Percentiles rank a stretch among this genome's conserved stretches.
Evolutionary conservation across 2,797 vertebrate genomes (phyloP).

Genomic region (Heliangelus exortis): DNA sequence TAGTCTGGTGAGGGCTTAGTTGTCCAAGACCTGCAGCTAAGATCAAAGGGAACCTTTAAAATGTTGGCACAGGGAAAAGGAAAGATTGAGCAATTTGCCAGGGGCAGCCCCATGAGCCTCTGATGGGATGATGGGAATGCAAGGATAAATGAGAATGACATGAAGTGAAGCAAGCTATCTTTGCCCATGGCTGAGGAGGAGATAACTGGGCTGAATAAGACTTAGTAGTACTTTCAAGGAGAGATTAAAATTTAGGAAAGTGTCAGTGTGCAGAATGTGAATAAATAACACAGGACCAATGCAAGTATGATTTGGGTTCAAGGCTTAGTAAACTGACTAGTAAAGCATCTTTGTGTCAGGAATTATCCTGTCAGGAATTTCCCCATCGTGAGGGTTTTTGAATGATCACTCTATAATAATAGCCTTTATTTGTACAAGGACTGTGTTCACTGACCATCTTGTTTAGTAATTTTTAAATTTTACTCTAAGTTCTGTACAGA

Average conservation of each 20-base stretch:
- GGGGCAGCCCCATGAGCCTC: background rate
- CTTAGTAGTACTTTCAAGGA: background rate
- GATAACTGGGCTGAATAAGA: background rate
- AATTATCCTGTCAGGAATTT: too few species aligned
- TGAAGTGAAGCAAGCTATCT: background rate
- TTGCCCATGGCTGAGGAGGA: background rate
- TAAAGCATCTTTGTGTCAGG: background rate
- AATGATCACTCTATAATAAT: background rate
- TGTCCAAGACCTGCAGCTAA: background rate
- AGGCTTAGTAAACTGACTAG: background rate
- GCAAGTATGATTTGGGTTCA: background rate
- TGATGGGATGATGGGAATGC: background rate
- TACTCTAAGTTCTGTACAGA: background rate
- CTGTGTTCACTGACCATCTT: background rate
- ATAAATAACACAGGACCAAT: background rate
- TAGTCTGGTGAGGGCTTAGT: background rate
- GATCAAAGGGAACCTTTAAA: conserved; percentile 19
- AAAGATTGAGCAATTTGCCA: background rate
- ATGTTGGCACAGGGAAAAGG: background rate
- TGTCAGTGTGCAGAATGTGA: background rate
- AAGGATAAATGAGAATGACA: background rate
- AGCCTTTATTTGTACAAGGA: background rate
- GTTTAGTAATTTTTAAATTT: background rate
- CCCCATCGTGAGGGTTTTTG: background rate
- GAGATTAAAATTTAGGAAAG: background rate